Percentiles rank a stretch among this genome's conserved stretches.
phyloP scores from a whole-genome alignment of 2,113 vertebrate species.

The Tenebrosternarchus preto region DNA sequence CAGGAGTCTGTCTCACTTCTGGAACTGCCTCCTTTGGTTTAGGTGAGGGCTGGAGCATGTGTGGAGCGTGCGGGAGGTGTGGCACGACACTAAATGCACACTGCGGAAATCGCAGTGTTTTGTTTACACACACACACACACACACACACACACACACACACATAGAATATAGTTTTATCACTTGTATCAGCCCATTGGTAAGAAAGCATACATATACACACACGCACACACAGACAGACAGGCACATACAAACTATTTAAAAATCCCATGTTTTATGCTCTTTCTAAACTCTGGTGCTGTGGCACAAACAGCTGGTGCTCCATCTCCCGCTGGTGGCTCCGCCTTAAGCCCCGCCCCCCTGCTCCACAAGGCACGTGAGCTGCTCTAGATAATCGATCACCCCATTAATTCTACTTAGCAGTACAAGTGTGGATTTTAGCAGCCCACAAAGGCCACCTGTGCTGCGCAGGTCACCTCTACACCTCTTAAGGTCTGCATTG shows the following conservation, averaged over 20 bases:
- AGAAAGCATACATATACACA: slow-evolving; percentile 11
- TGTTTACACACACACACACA: neutral
- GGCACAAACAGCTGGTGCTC: neutral
- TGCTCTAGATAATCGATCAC: slow-evolving; percentile 76
- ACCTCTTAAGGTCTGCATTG: slow-evolving; percentile 73
- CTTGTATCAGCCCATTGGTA: too few species aligned
- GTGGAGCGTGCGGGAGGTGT: too few species aligned
- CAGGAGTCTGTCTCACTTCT: too few species aligned
- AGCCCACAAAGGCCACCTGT: slow-evolving; percentile 72
- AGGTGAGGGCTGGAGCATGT: too few species aligned
- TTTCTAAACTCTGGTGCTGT: slow-evolving; percentile 57
- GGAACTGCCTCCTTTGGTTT: too few species aligned
- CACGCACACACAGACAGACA: neutral
- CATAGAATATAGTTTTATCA: too few species aligned
- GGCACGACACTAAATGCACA: too few species aligned
- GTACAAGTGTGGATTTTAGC: slow-evolving; percentile 74
- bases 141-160: slow-evolving; percentile 9
- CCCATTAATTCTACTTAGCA: slow-evolving; percentile 81
- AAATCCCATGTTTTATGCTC: slow-evolving; percentile 49
- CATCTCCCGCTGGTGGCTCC: slow-evolving; percentile 63
- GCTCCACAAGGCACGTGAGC: slow-evolving; percentile 75
- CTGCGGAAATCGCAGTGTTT: too few species aligned
- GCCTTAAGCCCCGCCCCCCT: slow-evolving; percentile 74
- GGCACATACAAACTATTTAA: slow-evolving; percentile 63
- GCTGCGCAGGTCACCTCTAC: slow-evolving; percentile 80